Base-by-base conservation (phyloP, 1,140 invertebrate genomes). In the Sogatella furcifera region DNA sequence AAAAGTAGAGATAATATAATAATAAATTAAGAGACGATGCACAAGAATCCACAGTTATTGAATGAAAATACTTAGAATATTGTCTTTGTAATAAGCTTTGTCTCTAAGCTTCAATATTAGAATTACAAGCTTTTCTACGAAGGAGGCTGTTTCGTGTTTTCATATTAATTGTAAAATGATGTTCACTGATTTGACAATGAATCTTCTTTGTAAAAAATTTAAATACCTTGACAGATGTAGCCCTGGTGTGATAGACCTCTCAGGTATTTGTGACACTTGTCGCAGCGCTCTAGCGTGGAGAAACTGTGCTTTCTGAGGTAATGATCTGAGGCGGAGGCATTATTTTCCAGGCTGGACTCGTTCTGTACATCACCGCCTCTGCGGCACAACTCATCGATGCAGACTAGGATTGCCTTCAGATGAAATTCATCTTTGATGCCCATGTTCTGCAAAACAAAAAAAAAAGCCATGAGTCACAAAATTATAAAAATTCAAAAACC, bases 381-480 rank as follows among this genome's bases (percentile, higher is more conserved):
- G 24, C 57, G 58, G 52, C 55, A 54, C 19, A 89, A 73, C 71
- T 88, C 85, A 71, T 85, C 83, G 59, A 89, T 80, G 70, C 84
- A 84, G 21, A 81, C 77, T 60, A 89, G 72, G 64, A 89, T 83
- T 46, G 83, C 80, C 68, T 81, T 82, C 68, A 87, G 84, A 72
- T 88, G 85, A 69, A 86, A 87, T 60, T 86, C 84, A 76, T 89
- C 86, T 70, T 84, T 83, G 68, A 89, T 85, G 54, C 86, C 86
- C 81, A 89, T 84, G 68, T 80, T 82, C 86, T 89, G 73, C 8
- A 76, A 73, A 59, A 69, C 72, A 67, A 49, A 57, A 3, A 38
- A 38, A 49, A 49, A 2, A 5, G 15, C 6, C 11, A n/a, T 49
- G 14, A 49, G 9, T 49, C 21, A 49, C 3, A 49, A 49, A 28